phyloP scores from a whole-genome alignment of 2,797 vertebrate species.

The Squalus acanthias region DNA sequence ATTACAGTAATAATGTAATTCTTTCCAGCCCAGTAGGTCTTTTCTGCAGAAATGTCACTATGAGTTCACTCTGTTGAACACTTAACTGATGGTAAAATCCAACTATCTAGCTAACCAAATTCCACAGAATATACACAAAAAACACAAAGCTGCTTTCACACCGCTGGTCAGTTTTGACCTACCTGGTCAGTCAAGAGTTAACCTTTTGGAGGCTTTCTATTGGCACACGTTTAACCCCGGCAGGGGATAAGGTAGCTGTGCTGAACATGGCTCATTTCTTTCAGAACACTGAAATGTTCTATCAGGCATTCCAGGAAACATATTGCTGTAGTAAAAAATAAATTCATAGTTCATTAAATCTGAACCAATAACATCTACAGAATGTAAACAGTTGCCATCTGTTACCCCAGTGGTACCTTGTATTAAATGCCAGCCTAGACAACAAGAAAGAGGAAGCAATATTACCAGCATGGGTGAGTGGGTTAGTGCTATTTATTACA shows the following conservation, averaged over 20 bases:
- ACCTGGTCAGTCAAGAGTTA: neutral
- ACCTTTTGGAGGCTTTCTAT: neutral
- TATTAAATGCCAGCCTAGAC: neutral
- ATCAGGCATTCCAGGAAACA: neutral
- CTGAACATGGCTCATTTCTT: neutral
- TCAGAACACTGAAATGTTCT: slow-evolving; percentile 5
- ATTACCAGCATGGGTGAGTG: neutral
- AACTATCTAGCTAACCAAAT: neutral
- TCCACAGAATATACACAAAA: too few species aligned
- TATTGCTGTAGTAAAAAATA: slow-evolving; percentile 12
- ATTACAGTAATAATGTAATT: slow-evolving; percentile 6
- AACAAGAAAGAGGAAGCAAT: slow-evolving; percentile 2
- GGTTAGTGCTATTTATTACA: neutral
- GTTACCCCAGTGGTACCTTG: neutral
- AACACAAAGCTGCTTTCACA: neutral
- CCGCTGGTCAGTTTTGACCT: neutral
- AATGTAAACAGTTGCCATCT: slow-evolving; percentile 26
- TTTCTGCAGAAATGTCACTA: neutral
- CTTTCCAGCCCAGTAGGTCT: neutral
- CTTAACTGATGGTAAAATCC: neutral
- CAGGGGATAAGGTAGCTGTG: neutral
- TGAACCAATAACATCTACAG: neutral
- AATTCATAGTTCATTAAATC: slow-evolving; percentile 19
- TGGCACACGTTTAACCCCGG: neutral
- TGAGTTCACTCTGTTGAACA: neutral